A percentile compares a stretch with the other conserved stretches of the same genome.
phyloP scores from a whole-genome alignment of 2,113 vertebrate genomes.

The Genyomyrus donnyi region DNA sequence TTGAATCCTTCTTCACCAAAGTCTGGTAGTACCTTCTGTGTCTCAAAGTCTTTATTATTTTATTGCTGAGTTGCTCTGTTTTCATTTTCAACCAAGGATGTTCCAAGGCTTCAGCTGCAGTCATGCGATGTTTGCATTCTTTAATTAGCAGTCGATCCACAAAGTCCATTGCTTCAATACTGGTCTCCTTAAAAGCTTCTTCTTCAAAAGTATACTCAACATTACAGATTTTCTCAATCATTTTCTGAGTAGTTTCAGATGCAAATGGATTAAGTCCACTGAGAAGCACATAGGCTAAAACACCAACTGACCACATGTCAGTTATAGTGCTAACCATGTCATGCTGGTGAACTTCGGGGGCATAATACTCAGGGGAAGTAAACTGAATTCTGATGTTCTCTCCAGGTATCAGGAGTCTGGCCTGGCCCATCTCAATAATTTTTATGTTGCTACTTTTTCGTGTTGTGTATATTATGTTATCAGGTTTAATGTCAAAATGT shows the following conservation, averaged over 20 bases:
- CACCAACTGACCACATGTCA: constrained; percentile 98
- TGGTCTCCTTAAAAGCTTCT: constrained; percentile 89
- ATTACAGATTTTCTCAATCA: constrained; percentile 85
- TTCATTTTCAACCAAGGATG: constrained; percentile 90
- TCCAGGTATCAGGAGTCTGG: constrained; percentile 82
- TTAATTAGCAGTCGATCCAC: constrained; percentile 86
- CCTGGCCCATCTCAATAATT: constrained; percentile 94
- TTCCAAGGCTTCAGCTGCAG: constrained; percentile 83
- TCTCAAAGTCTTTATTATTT: constrained; percentile 84
- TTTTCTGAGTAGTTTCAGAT: constrained; percentile 87
- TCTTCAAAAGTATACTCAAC: constrained; percentile 88
- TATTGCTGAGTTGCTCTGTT: constrained; percentile 78
- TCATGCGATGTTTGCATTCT: constrained; percentile 90
- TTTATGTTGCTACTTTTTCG: constrained; percentile 79
- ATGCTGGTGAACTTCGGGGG: constrained; percentile 88
- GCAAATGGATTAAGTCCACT: constrained; percentile 92
- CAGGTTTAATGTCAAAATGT: constrained; percentile 91
- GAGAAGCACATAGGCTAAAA: constrained; percentile 84
- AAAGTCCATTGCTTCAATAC: constrained; percentile 90
- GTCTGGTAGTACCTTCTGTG: constrained; percentile 93
- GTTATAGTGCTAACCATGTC: constrained; percentile 84
- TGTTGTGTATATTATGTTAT: constrained; percentile 91
- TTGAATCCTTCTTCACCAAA: constrained; percentile 81
- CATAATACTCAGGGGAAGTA: constrained; percentile 87
- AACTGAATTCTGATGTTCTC: constrained; percentile 90